Conservation (phyloP, 92 coral and sea anemone genomes). For the Epizoanthus illoricatus region DNA sequence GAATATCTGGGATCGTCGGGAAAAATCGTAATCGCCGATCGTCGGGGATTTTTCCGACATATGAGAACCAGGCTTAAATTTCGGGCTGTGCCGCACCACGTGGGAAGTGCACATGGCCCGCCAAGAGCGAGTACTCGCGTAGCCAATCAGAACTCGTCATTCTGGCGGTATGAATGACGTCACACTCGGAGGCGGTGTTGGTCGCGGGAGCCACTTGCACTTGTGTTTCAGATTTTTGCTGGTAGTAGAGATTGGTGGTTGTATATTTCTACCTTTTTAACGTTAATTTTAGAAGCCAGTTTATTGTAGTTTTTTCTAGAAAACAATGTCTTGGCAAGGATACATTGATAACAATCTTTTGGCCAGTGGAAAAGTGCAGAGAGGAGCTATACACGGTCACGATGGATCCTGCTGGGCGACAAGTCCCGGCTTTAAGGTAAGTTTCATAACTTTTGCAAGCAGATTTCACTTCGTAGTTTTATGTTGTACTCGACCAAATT, state of each 20-base stretch:
- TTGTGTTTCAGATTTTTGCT: slow-evolving; percentile 36
- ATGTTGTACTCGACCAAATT: neutral
- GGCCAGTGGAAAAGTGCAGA: slow-evolving; percentile 70
- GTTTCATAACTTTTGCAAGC: neutral
- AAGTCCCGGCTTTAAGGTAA: slow-evolving; percentile 72
- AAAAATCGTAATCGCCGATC: no score
- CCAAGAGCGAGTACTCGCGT: no score
- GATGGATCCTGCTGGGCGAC: slow-evolving; percentile 80
- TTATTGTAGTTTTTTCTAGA: neutral
- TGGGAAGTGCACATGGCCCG: no score
- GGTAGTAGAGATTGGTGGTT: neutral
- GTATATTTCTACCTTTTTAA: neutral
- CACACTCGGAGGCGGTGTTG: slow-evolving; percentile 28
- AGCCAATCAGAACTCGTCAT: slow-evolving; percentile 49
- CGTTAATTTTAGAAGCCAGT: neutral
- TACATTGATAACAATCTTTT: slow-evolving; percentile 75
- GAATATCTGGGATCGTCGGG: no score
- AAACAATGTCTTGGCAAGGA: slow-evolving; percentile 80
- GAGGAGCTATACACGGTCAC: slow-evolving; percentile 71
- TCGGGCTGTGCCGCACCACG: no score
- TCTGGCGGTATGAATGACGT: slow-evolving; percentile 42
- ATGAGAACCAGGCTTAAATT: no score
- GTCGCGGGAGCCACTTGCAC: slow-evolving; percentile 6
- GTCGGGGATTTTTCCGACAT: no score
- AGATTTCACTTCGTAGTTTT: neutral